Base-by-base conservation (phyloP, 2,797 vertebrate species). In the Aplochiton taeniatus region DNA sequence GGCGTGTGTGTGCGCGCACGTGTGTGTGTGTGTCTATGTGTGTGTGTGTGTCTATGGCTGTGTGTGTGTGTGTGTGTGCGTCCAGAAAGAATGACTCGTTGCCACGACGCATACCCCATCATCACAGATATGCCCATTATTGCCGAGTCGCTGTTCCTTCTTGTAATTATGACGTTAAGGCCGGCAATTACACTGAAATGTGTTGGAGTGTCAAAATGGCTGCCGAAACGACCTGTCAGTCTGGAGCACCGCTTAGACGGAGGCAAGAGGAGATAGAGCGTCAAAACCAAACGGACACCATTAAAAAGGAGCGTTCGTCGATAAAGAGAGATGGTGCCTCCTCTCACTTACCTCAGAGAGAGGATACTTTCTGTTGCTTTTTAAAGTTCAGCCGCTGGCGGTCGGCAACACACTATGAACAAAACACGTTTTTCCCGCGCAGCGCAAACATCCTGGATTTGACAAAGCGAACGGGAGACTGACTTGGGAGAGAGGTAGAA, bases 101-200 rank as follows among this genome's bases (percentile, higher is more conserved):
- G 66, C 63, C 75, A 76, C 83, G 83, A 84, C 79, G 85, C 83
- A 83, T 83, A 87, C 86, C 87, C 6, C 85, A 86, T 90, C 85
- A 90, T 90, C 87, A 82, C 75, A 82, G 83, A 79, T 78, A n/a
- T 83, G 82, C 73, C 84, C 83, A 87, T 88, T 88, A 89, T 88
- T 84, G 80, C 82, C 81, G 69, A 81, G 80, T 83, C 74, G 79
- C 68, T 77, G 75, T 73, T 70, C 82, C 81, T n/a, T 78, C 56
- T 83, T 73, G 81, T 88, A 89, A 90, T 90, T 89, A 90, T 87
- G 88, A 88, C 81, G 84, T 87, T 86, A 90, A 86, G 87, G 83
- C 82, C 83, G 80, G 80, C 87, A 89, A 87, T 88, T 89, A 90
- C 83, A 77, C 65, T 82, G 84, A 53, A 87, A 89, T 88, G 85